Evolutionary conservation across 2,113 vertebrate species (phyloP).

Genomic region (Oncorhynchus gorbuscha): DNA sequence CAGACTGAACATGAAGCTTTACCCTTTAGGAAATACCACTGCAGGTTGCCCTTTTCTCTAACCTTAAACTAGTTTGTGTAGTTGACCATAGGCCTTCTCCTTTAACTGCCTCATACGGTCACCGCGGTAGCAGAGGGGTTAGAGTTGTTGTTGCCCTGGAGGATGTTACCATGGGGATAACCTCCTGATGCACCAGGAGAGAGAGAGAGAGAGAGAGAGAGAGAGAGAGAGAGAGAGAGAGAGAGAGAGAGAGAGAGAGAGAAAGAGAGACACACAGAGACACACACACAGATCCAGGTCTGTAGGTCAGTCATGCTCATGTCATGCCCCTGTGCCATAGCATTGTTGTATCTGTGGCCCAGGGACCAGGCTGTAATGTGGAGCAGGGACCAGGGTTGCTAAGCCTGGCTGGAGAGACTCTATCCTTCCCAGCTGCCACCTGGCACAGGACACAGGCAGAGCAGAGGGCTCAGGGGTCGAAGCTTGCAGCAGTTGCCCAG

Average conservation of each 20-base stretch:
- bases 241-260: not conserved
- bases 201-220: not conserved
- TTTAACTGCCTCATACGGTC: constrained; percentile 35
- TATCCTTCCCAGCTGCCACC: constrained; percentile 78
- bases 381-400: constrained; percentile 50
- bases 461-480: constrained; percentile 55
- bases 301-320: constrained; percentile 53
- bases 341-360: constrained; percentile 50
- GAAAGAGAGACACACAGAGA: not conserved
- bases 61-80: constrained; percentile 4
- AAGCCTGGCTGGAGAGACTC: constrained; percentile 66
- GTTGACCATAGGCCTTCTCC: not conserved
- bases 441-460: constrained; percentile 67
- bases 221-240: not conserved
- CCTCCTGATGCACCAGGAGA: not conserved
- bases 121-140: constrained; percentile 2
- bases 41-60: constrained; percentile 6
- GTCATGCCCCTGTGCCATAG: constrained; percentile 39
- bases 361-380: constrained; percentile 33
- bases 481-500: constrained; percentile 63
- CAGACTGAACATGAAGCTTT: constrained; percentile 1
- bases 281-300: constrained; percentile 1
- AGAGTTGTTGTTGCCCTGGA: not conserved
- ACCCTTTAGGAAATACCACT: constrained; percentile 15
- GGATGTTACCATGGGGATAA: constrained; percentile 11